Conservation (phyloP, 2,113 vertebrate species). For the Petroica traversi region DNA sequence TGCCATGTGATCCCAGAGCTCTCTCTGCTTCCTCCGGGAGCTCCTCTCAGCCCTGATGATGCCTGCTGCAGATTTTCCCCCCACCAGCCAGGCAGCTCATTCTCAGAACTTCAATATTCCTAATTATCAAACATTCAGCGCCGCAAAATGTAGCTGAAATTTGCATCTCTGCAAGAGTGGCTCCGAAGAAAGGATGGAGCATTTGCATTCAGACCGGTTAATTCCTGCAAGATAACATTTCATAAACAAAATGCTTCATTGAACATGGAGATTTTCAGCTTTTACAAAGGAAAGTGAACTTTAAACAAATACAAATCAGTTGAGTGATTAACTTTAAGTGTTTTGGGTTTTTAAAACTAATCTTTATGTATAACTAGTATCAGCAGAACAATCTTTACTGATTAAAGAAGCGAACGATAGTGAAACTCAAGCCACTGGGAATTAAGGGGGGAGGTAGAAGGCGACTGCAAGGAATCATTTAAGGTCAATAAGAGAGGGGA, state of each 20-base stretch:
- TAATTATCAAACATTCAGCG: slow-evolving; percentile 71
- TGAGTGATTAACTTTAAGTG: slow-evolving; percentile 51
- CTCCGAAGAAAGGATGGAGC: slow-evolving; percentile 48
- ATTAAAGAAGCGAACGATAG: not conserved
- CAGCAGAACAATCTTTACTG: slow-evolving; percentile 47
- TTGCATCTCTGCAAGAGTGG: slow-evolving; percentile 62
- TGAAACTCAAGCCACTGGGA: not conserved
- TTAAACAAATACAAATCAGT: slow-evolving; percentile 62
- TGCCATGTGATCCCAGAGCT: not conserved
- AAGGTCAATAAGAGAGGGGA: not conserved
- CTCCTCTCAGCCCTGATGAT: slow-evolving; percentile 10
- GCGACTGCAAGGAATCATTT: not conserved
- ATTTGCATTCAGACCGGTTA: slow-evolving; percentile 62
- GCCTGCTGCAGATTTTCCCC: not conserved
- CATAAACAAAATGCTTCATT: slow-evolving; percentile 68
- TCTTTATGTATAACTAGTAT: slow-evolving; percentile 41
- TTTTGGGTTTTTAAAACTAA: not conserved
- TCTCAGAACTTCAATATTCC: slow-evolving; percentile 69
- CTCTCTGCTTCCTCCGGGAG: not conserved
- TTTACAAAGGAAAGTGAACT: slow-evolving; percentile 59
- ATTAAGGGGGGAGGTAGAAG: not conserved
- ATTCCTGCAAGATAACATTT: slow-evolving; percentile 64
- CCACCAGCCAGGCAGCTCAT: slow-evolving; percentile 42
- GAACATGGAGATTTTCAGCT: slow-evolving; percentile 57
- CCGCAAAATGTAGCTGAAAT: slow-evolving; percentile 63